Evolutionary conservation across 2,797 vertebrate genomes (phyloP), one percentile per base, ranked within the genome.

Genomic region (Emydoidea blandingii): DNA sequence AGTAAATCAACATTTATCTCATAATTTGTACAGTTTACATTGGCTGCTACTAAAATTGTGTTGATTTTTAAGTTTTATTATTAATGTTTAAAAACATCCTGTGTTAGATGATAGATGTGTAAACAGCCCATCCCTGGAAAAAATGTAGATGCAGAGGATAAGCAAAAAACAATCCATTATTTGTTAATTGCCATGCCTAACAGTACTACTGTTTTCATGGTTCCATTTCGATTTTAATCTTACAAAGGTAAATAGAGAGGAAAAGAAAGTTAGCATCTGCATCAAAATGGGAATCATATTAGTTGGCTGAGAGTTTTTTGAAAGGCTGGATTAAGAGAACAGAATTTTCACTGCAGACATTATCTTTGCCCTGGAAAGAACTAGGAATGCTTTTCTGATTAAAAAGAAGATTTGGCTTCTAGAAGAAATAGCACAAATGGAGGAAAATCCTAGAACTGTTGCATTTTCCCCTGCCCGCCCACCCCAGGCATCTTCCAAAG

Each of bases 1-100:
- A 50, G 52, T 56, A 27, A 81, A 37, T 25, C 52, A 41, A 18
- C 16, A 54, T 29, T 18, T 81, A 78, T 34, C 79, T 49, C 76
- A 83, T 50, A 82, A 68, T 53, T 19, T 23, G 2, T 11, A 12
- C 18, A 72, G 14, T 1, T 1, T 1, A 6, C 0, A 1, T 3
- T 12, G 41, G 14, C 86, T 11, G 47, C 47, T 27, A 3, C 52
- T 76, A 62, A 31, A 21, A 31, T 4, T 3, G 2, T 6, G 49
- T 78, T 3, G 14, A 31, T 6, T 21, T 16, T 31, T 49, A 79
- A 79, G 49, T 12, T 14, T 6, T 8, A n/a, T 85, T 47, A 29
- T 62, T 11, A 14, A 37, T 31, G 21, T 54, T 86, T 88, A 56
- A 82, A 47, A n/a, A n/a, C n/a, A n/a, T n/a, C n/a, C n/a, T n/a